Evolutionary conservation across 2,888 invertebrate species (phyloP), one percentile per base, ranked within the genome.

Genomic region (Scotopteryx bipunctaria): DNA sequence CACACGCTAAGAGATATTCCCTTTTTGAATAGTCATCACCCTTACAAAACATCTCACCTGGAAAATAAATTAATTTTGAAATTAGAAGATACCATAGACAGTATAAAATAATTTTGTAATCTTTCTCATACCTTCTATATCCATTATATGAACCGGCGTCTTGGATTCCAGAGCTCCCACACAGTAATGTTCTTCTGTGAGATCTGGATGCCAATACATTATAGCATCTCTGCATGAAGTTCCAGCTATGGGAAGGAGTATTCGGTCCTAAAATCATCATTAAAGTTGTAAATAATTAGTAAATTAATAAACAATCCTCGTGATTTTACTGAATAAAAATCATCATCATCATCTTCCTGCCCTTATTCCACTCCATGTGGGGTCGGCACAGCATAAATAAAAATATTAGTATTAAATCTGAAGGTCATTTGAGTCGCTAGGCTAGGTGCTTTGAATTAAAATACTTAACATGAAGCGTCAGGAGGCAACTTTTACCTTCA

Each of bases 151-250:
- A 8, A 90, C 88, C 0, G 87, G 67, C 32, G 76, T 81, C 61
- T 81, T 86, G 0, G 87, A 76, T 68, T 90, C 89, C 14, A 90
- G 69, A 1, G 89, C 89, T 0, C 89, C 89, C 0, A 89, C 89
- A 55, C 89, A 90, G 51, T 88, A 90, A 66, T 89, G 89, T 57
- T 90, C 89, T 64, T 90, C 89, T 2, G 83, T 83, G 19, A 89
- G 67, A 57, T 88, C 86, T 8, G 89, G 89, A 57, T 88, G 86
- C 89, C 89, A 89, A 51, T 89, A 89, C 89, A 90, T 87, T 25
- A 90, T 86, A 2, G 89, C 89, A 62, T 90, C 89, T 59, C 89
- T 78, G 49, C 89, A 90, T 0, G 89, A 87, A 19, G 78, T 67
- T 11, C 89, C 89, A 55, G 89, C 88, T 6, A 90, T 89, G 0